Evolutionary conservation across 2,113 vertebrate species (phyloP), one percentile per base, ranked within the genome.

Genomic region (Mesoclemmys tuberculata): DNA sequence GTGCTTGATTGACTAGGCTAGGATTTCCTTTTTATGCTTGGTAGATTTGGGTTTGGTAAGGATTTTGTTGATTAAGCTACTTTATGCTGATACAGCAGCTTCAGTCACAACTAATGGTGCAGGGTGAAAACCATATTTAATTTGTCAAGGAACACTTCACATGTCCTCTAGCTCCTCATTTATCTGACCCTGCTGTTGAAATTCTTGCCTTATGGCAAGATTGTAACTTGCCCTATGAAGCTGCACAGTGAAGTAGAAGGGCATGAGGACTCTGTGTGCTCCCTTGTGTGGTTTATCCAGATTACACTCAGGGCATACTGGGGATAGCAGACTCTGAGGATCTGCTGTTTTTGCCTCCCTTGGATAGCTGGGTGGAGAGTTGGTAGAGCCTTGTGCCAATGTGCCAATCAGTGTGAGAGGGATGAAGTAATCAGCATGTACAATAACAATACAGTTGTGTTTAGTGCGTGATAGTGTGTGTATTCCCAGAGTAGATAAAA

Each of bases 391-490:
- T 64, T 64, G 31, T 64, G 61, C 61, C 61, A 64, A 16, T n/a
- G 14, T 68, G 18, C 35, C 35, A 68, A 68, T 2, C 58, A 10
- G 35, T 68, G 31, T n/a, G 64, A n/a, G n/a, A 13, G 31, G 35
- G 35, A 2, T 68, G 64, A 68, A 68, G 18, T n/a, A 68, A 68
- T n/a, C 35, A n/a, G 31, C 35, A 21, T 21, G 14, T 64, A 64
- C 58, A 64, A 64, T 64, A 64, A 35, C 31, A 31, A 10, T 84
- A 82, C 3, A 10, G 8, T 52, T 89, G 48, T 26, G 5, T n/a
- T 88, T 85, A 85, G 3, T 80, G 51, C 0, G 0, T 82, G 38
- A 51, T 5, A 74, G 0, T 38, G 3, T 56, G 78, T 87, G n/a
- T 82, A 22, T 31, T 68, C 35, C 64, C 64, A 68, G 8, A 68